phyloP scores from a whole-genome alignment of 2,797 vertebrate genomes.

The Gymnopithys bicolor region DNA sequence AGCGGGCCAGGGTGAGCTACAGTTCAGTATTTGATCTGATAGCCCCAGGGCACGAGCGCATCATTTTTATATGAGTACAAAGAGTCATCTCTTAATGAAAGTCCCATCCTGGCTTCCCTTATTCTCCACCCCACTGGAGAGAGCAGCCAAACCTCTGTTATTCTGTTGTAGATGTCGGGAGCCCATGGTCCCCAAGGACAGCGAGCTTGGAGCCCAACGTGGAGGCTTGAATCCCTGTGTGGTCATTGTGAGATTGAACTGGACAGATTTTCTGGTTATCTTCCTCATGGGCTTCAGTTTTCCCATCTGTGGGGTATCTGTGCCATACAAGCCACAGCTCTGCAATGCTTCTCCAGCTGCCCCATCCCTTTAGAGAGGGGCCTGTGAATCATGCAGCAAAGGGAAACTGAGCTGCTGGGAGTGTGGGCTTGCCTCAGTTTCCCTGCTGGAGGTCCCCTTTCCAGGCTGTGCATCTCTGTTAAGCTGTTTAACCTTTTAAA shows the following conservation, averaged over 20 bases:
- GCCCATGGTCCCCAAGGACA: background rate
- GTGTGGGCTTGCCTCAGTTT: background rate
- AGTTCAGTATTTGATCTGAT: conserved; percentile 74
- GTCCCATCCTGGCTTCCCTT: background rate
- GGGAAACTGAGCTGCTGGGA: rapidly evolving
- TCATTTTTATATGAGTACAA: conserved; percentile 62
- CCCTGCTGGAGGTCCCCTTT: background rate
- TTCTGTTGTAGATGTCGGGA: background rate
- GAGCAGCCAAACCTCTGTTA: background rate
- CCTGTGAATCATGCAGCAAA: background rate
- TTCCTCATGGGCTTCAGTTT: background rate
- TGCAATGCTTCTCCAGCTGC: rapidly evolving
- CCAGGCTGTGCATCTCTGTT: background rate
- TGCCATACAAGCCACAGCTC: background rate
- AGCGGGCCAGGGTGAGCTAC: conserved; percentile 39
- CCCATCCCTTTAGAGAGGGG: background rate
- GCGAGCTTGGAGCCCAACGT: rapidly evolving
- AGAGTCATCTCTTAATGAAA: conserved; percentile 65
- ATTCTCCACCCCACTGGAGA: background rate
- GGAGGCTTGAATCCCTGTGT: background rate
- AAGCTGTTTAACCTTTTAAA: background rate
- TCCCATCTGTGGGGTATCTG: background rate
- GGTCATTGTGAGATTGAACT: background rate
- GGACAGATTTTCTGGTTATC: background rate
- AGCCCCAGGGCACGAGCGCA: conserved; percentile 64